A percentile compares a stretch with the other conserved stretches of the same genome.
Evolutionary conservation across 2,797 vertebrate genomes (phyloP).

Genomic region (Myotis pilosus): DNA sequence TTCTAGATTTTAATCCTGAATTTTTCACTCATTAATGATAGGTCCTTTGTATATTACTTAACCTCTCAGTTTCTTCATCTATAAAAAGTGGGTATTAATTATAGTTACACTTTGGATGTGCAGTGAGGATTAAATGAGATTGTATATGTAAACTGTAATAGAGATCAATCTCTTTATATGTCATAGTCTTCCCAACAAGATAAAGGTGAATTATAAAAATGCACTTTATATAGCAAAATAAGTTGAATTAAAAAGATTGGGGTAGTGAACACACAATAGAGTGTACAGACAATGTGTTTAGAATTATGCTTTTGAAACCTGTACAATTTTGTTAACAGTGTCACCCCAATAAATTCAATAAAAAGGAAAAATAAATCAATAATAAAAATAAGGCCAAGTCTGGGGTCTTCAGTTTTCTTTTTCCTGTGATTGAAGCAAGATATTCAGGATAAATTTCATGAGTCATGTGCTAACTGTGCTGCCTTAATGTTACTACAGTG

Average conservation of each 20-base stretch:
- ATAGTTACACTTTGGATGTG: background rate
- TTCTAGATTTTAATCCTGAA: background rate
- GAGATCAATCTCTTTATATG: background rate
- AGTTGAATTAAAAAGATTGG: background rate
- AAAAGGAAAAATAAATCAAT: background rate
- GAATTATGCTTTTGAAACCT: background rate
- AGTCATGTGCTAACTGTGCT: no score
- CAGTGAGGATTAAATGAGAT: background rate
- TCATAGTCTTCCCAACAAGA: background rate
- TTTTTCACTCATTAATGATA: background rate
- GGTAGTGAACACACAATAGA: background rate
- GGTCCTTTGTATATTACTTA: background rate
- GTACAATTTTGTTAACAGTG: background rate
- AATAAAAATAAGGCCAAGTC: background rate
- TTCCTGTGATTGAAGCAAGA: background rate
- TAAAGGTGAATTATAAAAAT: background rate
- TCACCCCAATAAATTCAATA: background rate
- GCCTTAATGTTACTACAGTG: rapidly evolving
- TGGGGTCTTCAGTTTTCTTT: background rate
- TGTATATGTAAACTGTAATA: background rate
- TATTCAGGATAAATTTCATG: background rate
- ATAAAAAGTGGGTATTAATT: background rate
- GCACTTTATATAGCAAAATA: background rate
- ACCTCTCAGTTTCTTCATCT: background rate
- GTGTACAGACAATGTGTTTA: background rate